Conservation (phyloP, 2,113 vertebrate species). For the Cromileptes altivelis region DNA sequence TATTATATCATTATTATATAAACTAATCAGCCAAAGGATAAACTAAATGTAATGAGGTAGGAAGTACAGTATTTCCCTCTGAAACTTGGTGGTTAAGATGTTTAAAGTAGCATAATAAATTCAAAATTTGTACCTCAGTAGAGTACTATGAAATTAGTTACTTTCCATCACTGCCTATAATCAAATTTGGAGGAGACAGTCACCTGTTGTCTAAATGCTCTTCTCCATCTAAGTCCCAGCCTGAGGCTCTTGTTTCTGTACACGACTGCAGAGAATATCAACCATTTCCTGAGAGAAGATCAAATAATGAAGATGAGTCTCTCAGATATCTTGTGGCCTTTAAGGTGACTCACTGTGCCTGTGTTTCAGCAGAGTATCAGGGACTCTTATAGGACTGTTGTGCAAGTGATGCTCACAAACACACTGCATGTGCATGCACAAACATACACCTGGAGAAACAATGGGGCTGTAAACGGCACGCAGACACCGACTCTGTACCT, state of each 20-base stretch:
- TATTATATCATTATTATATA: not conserved
- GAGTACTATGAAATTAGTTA: slow-evolving; percentile 22
- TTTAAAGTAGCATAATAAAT: slow-evolving; percentile 8
- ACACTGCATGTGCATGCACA: not conserved
- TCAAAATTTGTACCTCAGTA: slow-evolving; percentile 4
- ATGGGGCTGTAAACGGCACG: slow-evolving; percentile 1
- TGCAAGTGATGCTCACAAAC: slow-evolving; percentile 1
- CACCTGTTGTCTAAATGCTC: slow-evolving; percentile 57
- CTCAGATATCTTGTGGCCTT: slow-evolving; percentile 49
- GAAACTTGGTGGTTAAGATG: not conserved
- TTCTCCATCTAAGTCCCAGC: slow-evolving; percentile 55
- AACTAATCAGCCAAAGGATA: not conserved
- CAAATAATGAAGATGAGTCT: slow-evolving; percentile 65
- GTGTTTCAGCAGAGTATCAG: slow-evolving; percentile 22
- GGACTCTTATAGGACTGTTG: not conserved
- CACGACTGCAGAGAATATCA: slow-evolving; percentile 49
- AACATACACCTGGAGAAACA: not conserved
- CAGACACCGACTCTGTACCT: not conserved
- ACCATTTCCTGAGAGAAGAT: slow-evolving; percentile 68
- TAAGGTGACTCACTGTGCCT: slow-evolving; percentile 41
- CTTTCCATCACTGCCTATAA: slow-evolving; percentile 48
- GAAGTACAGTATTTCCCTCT: not conserved
- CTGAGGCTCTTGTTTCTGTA: slow-evolving; percentile 53
- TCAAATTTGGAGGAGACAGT: slow-evolving; percentile 52
- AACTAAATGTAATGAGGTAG: not conserved